Evolutionary conservation across 2,113 vertebrate genomes (phyloP).

Genomic region (Aleadryas rufinucha): DNA sequence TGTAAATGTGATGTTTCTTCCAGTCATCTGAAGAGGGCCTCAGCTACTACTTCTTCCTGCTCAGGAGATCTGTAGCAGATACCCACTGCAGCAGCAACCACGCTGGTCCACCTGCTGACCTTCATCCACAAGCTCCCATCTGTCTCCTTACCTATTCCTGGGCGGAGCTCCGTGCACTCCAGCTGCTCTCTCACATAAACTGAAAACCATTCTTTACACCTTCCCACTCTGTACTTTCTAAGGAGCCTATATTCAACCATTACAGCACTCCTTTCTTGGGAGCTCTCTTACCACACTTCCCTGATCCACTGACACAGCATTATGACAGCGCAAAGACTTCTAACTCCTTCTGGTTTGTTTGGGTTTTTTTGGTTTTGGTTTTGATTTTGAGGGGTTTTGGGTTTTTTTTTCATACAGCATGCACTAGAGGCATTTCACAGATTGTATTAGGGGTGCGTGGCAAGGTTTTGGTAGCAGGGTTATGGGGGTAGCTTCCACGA

Average conservation of each 20-base stretch:
- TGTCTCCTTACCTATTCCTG: fast-evolving
- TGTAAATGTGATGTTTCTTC: background rate
- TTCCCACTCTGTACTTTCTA: background rate
- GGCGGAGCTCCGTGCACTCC: background rate
- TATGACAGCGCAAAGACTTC: background rate
- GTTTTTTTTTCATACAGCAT: background rate
- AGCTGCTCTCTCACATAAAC: background rate
- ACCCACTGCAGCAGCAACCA: background rate
- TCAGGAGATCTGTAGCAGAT: background rate
- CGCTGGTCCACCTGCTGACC: background rate
- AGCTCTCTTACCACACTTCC: background rate
- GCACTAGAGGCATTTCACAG: background rate
- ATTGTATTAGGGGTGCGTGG: background rate
- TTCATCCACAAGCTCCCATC: background rate
- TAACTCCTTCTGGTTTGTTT: background rate
- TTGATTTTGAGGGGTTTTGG: background rate
- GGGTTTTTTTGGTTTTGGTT: fast-evolving
- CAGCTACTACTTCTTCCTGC: background rate
- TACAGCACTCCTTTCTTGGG: background rate
- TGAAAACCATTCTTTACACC: background rate
- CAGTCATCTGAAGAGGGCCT: background rate
- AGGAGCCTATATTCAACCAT: background rate
- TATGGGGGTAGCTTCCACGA: background rate
- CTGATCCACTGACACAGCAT: background rate
- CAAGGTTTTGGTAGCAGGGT: background rate